phyloP scores from a whole-genome alignment of 2,888 invertebrate species.

The Eupithecia inturbata region DNA sequence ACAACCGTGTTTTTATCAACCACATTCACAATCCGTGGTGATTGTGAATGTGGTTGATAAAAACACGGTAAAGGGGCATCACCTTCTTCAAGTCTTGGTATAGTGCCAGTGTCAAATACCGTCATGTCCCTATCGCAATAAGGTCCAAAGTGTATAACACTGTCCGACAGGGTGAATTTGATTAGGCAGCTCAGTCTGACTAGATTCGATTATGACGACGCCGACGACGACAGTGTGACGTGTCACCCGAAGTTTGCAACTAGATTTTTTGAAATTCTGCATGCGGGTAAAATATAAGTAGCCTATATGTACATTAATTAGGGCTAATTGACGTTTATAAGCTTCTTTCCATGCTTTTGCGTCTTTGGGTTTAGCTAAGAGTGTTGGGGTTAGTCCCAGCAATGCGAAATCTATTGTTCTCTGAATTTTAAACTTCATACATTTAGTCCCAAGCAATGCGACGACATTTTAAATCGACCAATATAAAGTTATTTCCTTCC shows the following conservation, averaged over 20 bases:
- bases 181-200: slow-evolving; percentile 52
- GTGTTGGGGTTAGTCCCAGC: no score
- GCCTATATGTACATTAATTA: background rate
- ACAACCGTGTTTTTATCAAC: background rate
- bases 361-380: background rate
- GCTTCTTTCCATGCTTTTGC: background rate
- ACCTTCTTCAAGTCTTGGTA: background rate
- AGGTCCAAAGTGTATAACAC: slow-evolving; percentile 13
- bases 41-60: no score
- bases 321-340: background rate
- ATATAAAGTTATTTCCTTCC: no score
- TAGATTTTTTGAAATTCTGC: slow-evolving; percentile 1
- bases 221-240: slow-evolving; percentile 28
- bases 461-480: no score
- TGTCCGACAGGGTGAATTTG: slow-evolving; percentile 48
- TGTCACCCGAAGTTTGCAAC: slow-evolving; percentile 36
- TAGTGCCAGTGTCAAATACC: background rate
- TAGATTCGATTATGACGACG: slow-evolving; percentile 59
- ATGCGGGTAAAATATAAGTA: background rate
- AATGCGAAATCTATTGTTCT: no score
- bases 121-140: slow-evolving; percentile 1
- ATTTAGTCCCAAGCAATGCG: no score
- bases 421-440: no score
- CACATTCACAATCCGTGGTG: no score
- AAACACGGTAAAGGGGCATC: no score